Conservation (phyloP, 2,888 invertebrate genomes). For the Cephus sareptanus region DNA sequence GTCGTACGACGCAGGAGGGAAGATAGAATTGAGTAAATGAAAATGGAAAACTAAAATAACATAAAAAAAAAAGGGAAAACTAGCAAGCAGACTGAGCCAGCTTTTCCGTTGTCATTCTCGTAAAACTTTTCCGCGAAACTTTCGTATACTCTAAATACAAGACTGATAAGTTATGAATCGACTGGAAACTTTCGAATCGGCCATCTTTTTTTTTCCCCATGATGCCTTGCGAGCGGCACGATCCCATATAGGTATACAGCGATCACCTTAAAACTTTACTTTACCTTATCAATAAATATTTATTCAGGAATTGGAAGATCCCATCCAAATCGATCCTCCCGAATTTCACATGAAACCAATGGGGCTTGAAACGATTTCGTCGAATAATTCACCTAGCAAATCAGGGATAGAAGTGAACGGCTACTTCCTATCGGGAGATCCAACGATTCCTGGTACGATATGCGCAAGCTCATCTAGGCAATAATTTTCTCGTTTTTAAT, state of each 20-base stretch:
- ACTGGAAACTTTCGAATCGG: background rate
- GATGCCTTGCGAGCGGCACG: background rate
- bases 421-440: background rate
- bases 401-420: background rate
- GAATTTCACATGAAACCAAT: background rate
- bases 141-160: background rate
- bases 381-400: background rate
- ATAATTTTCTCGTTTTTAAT: constrained; percentile 30
- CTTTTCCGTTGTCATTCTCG: background rate
- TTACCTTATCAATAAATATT: background rate
- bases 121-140: background rate
- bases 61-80: background rate
- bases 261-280: background rate
- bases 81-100: background rate
- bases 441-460: background rate
- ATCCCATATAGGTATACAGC: background rate
- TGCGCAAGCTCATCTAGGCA: constrained; percentile 12
- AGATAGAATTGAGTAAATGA: background rate
- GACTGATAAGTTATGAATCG: background rate
- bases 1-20: background rate
- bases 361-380: background rate
- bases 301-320: background rate
- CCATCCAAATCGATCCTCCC: background rate
- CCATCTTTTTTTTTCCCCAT: background rate
- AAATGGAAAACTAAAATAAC: background rate